These are phyloP conservation scores for Tringa solitaria DNA, from an alignment of 2,113 vertebrate species.

Conservation along the genomic window DNA sequence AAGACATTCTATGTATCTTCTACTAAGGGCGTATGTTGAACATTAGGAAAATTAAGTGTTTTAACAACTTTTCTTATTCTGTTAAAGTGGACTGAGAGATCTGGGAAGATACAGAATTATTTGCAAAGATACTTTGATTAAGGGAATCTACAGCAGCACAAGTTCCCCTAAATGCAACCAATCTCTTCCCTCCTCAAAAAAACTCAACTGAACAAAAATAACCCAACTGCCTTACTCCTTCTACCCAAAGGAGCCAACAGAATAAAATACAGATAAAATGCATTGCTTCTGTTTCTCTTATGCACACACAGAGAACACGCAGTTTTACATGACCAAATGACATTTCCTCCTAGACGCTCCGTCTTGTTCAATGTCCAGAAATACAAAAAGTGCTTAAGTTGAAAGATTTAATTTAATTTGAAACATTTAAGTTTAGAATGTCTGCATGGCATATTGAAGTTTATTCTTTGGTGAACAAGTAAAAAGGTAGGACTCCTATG, in stretches of 20 bases:
- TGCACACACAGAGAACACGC: background rate
- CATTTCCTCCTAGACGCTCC: background rate
- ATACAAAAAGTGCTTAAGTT: background rate
- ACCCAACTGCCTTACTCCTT: background rate
- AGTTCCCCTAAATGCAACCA: background rate
- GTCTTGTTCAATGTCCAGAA: background rate
- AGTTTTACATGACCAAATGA: background rate
- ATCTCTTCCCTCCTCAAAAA: background rate
- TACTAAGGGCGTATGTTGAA: background rate
- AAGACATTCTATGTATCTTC: background rate
- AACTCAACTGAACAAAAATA: background rate
- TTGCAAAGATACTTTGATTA: background rate
- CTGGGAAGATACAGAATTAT: background rate
- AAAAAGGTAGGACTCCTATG: background rate
- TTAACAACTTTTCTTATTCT: background rate
- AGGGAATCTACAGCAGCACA: background rate
- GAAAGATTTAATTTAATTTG: background rate
- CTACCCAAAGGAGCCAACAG: background rate
- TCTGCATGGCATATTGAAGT: background rate
- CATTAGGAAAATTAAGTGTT: background rate
- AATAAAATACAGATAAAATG: background rate
- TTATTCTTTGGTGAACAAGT: background rate
- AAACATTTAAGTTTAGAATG: background rate
- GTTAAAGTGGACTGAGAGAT: background rate
- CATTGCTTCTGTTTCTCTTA: background rate